phyloP scores from a whole-genome alignment of 2,888 invertebrate species.

The Mimas tiliae region DNA sequence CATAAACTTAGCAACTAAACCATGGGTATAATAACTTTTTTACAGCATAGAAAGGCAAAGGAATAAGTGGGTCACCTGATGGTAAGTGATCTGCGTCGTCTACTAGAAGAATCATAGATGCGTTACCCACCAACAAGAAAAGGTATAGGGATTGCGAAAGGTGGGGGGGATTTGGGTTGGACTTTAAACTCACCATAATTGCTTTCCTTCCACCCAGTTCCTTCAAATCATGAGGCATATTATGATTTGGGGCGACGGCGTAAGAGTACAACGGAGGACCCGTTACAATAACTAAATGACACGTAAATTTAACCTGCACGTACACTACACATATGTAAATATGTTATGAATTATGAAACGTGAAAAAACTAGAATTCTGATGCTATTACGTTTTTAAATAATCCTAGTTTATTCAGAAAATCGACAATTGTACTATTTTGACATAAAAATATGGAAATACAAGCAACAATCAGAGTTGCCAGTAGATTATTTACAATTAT shows the following conservation, averaged over 20 bases:
- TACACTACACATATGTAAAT: background rate
- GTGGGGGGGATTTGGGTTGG: too few relatives aligned
- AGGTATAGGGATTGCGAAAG: too few relatives aligned
- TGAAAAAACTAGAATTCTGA: background rate
- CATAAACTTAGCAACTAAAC: too few relatives aligned
- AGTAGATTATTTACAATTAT: too few relatives aligned
- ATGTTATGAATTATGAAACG: background rate
- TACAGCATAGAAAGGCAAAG: too few relatives aligned
- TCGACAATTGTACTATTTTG: constrained; percentile 2
- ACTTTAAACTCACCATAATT: constrained; percentile 70
- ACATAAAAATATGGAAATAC: background rate
- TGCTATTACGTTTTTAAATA: too few relatives aligned
- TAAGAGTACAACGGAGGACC: constrained; percentile 50
- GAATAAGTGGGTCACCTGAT: too few relatives aligned
- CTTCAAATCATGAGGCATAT: constrained; percentile 81
- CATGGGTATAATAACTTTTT: too few relatives aligned
- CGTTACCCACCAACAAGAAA: too few relatives aligned
- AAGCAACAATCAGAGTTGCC: background rate
- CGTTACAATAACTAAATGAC: constrained; percentile 40
- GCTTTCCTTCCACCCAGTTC: constrained; percentile 77
- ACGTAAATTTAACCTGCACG: constrained; percentile 12
- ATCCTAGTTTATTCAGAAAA: background rate
- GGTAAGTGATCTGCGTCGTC: too few relatives aligned
- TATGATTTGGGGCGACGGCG: constrained; percentile 51
- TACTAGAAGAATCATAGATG: too few relatives aligned